phyloP scores from a whole-genome alignment of 2,113 vertebrate genomes.

The Etheostoma spectabile region DNA sequence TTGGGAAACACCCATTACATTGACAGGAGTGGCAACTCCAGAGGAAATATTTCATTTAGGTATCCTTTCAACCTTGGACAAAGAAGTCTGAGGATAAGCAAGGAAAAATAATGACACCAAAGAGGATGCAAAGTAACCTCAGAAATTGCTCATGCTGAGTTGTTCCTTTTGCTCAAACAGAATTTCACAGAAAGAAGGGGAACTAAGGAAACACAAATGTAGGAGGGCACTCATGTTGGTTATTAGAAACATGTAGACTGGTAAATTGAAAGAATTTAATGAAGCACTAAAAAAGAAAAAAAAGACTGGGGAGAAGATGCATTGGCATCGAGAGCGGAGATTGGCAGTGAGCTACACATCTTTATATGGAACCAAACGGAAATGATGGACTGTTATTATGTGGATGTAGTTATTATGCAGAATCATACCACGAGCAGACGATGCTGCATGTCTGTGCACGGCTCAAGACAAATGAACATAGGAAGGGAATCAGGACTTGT shows the following conservation, averaged over 20 bases:
- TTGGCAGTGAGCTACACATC: slow-evolving; percentile 19
- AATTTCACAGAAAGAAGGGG: slow-evolving; percentile 33
- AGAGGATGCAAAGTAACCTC: slow-evolving; percentile 30
- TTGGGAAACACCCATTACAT: too few species aligned
- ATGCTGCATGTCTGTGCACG: slow-evolving; percentile 30
- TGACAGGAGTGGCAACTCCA: slow-evolving; percentile 55
- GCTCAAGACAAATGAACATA: slow-evolving; percentile 64
- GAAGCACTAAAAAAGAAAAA: slow-evolving; percentile 29
- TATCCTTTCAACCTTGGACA: slow-evolving; percentile 64
- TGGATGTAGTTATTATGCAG: slow-evolving; percentile 67
- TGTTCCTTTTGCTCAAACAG: slow-evolving; percentile 22
- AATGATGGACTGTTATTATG: slow-evolving; percentile 67
- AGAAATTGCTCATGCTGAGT: slow-evolving; percentile 21
- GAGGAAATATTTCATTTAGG: slow-evolving; percentile 61
- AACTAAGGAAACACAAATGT: slow-evolving; percentile 36
- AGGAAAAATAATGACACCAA: slow-evolving; percentile 7
- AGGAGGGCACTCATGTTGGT: slow-evolving; percentile 34
- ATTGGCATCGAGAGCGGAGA: neutral
- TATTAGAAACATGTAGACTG: slow-evolving; percentile 50
- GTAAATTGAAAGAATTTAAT: slow-evolving; percentile 65
- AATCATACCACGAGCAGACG: slow-evolving; percentile 51
- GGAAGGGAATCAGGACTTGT: slow-evolving; percentile 60
- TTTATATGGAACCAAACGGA: slow-evolving; percentile 51
- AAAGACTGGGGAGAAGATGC: slow-evolving; percentile 20
- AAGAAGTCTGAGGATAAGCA: slow-evolving; percentile 42